Evolutionary conservation across 2,888 invertebrate genomes (phyloP).

Genomic region (Erebia palarica): DNA sequence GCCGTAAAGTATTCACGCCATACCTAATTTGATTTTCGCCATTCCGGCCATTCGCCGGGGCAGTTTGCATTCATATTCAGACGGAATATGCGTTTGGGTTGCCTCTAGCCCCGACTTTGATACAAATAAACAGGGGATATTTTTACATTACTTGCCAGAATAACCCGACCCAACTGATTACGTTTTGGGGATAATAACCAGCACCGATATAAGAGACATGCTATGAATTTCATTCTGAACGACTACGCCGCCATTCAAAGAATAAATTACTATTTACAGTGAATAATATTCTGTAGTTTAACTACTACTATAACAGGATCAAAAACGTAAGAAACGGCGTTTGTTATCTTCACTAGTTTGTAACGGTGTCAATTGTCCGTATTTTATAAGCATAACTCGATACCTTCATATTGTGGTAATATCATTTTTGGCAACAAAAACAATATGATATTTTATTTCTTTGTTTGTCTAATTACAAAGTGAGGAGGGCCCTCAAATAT

Average conservation of each 20-base stretch:
- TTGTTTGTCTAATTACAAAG: conserved; percentile 64
- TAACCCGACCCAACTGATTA: conserved; percentile 81
- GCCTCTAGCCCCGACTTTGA: conserved; percentile 76
- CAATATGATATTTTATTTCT: conserved; percentile 48
- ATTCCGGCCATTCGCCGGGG: conserved; percentile 77
- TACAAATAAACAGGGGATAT: conserved; percentile 82
- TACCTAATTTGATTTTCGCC: conserved; percentile 83
- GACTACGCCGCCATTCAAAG: background rate
- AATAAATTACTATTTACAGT: no score
- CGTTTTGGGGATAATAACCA: conserved; percentile 75
- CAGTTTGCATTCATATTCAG: conserved; percentile 83
- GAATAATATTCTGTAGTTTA: no score
- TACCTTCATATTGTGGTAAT: no score
- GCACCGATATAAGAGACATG: conserved; percentile 36
- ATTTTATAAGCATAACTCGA: no score
- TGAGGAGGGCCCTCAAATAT: conserved; percentile 63
- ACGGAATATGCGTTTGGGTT: conserved; percentile 80
- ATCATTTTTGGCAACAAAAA: background rate
- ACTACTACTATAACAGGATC: no score
- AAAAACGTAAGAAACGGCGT: no score
- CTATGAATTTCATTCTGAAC: conserved; percentile 32
- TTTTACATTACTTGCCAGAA: conserved; percentile 77
- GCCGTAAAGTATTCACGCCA: conserved; percentile 82
- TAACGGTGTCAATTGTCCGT: no score
- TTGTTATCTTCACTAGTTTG: no score